Conservation (phyloP, 2,888 invertebrate species). For the Metellina segmentata region DNA sequence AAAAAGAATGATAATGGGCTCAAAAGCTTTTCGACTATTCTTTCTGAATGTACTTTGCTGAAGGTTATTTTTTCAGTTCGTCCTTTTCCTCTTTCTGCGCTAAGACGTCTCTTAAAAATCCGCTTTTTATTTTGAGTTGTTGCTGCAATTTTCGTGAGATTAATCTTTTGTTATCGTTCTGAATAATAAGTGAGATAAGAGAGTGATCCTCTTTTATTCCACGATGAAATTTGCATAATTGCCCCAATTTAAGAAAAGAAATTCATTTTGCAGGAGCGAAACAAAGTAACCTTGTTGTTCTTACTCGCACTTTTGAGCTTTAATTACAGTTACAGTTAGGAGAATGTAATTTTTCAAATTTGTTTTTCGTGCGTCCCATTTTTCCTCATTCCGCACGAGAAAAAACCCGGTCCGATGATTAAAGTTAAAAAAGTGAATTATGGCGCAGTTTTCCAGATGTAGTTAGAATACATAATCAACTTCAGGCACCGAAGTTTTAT, state of each 20-base stretch:
- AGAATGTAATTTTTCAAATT: conserved; percentile 40
- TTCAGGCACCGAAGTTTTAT: not conserved
- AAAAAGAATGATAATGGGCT: conserved; percentile 31
- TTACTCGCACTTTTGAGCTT: conserved; percentile 61
- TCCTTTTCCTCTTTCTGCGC: conserved; percentile 7
- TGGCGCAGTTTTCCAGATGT: conserved; percentile 18
- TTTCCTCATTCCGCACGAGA: conserved; percentile 13
- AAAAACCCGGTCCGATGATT: not conserved
- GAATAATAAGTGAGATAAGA: conserved; percentile 72
- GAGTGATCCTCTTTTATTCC: conserved; percentile 64
- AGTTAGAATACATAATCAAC: conserved; percentile 32
- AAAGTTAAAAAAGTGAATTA: conserved; percentile 6
- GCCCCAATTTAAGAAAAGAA: conserved; percentile 60
- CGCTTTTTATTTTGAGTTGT: conserved; percentile 46
- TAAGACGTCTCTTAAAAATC: conserved; percentile 22
- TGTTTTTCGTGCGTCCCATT: conserved; percentile 32
- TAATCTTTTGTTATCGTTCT: conserved; percentile 72
- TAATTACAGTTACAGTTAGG: conserved; percentile 57
- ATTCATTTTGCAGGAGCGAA: conserved; percentile 47
- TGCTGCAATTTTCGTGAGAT: conserved; percentile 63
- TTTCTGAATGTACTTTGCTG: conserved; percentile 3
- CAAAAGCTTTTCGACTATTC: conserved; percentile 41
- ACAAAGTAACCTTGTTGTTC: conserved; percentile 58
- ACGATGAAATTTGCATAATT: conserved; percentile 67
- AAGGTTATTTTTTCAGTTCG: not conserved